phyloP scores from a whole-genome alignment of 2,888 invertebrate genomes.

The Axea sp. region DNA sequence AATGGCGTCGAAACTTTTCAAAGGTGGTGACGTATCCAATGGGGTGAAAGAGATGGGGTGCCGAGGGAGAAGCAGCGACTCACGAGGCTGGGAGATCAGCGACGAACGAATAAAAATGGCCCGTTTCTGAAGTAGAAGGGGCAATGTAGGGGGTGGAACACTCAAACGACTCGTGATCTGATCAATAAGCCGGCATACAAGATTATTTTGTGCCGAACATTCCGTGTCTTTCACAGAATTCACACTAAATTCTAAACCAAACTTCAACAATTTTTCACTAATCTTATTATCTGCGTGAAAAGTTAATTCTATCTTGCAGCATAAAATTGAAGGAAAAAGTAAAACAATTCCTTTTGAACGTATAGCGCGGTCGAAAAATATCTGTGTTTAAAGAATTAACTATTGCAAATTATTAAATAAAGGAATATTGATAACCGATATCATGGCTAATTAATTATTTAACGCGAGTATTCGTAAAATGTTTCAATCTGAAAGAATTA shows the following conservation, averaged over 20 bases:
- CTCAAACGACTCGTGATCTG: constrained; percentile 76
- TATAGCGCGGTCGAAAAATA: too few relatives aligned
- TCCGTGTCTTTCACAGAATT: constrained; percentile 44
- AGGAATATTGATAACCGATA: too few relatives aligned
- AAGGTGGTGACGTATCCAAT: constrained; percentile 68
- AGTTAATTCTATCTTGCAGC: constrained; percentile 5
- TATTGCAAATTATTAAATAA: too few relatives aligned
- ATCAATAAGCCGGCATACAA: constrained; percentile 77
- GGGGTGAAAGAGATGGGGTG: constrained; percentile 63
- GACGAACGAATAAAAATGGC: constrained; percentile 77
- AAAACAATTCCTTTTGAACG: too few relatives aligned
- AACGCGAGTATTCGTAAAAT: too few relatives aligned
- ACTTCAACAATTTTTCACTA: constrained; percentile 35
- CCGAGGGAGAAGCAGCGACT: constrained; percentile 65
- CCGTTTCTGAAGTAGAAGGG: constrained; percentile 67
- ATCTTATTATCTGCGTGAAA: constrained; percentile 20
- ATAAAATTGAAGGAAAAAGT: background rate
- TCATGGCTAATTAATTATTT: too few relatives aligned
- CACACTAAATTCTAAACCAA: constrained; percentile 36
- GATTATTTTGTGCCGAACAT: constrained; percentile 69
- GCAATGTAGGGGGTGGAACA: constrained; percentile 72
- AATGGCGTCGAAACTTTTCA: constrained; percentile 72
- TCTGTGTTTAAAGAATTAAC: too few relatives aligned
- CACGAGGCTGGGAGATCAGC: constrained; percentile 61
- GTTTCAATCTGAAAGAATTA: too few relatives aligned